Evolutionary conservation across 1,140 invertebrate genomes (phyloP).

Genomic region (Coptotermes formosanus): DNA sequence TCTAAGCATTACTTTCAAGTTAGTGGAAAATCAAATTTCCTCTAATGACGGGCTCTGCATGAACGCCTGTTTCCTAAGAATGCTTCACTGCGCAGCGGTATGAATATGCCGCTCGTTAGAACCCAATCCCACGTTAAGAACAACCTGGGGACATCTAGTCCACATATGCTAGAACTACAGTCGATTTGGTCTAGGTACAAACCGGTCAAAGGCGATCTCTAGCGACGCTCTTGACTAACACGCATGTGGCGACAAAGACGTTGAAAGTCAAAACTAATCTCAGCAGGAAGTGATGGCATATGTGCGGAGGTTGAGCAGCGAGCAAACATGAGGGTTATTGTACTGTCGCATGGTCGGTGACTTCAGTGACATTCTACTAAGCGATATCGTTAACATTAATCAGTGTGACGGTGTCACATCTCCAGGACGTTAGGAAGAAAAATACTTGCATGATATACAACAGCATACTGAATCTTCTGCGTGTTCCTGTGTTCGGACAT

Average conservation of each 20-base stretch:
- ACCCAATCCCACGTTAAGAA: not conserved
- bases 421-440: not conserved
- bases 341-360: not conserved
- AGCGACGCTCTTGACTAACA: not conserved
- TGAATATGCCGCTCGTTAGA: too few relatives aligned
- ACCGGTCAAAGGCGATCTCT: not conserved
- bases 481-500: not conserved
- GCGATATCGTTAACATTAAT: not conserved
- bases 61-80: too few relatives aligned
- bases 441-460: not conserved
- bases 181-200: not conserved
- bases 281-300: not conserved
- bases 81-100: too few relatives aligned
- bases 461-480: not conserved
- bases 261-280: not conserved
- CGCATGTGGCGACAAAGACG: not conserved
- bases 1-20: too few relatives aligned
- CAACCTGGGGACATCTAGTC: not conserved
- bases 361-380: not conserved
- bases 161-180: not conserved
- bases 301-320: not conserved
- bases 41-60: too few relatives aligned
- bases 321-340: not conserved
- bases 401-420: not conserved
- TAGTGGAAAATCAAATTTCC: too few relatives aligned